Evolutionary conservation across 2,113 vertebrate species (phyloP), one percentile per base, ranked within the genome.

Genomic region (Leucopsar rothschildi): DNA sequence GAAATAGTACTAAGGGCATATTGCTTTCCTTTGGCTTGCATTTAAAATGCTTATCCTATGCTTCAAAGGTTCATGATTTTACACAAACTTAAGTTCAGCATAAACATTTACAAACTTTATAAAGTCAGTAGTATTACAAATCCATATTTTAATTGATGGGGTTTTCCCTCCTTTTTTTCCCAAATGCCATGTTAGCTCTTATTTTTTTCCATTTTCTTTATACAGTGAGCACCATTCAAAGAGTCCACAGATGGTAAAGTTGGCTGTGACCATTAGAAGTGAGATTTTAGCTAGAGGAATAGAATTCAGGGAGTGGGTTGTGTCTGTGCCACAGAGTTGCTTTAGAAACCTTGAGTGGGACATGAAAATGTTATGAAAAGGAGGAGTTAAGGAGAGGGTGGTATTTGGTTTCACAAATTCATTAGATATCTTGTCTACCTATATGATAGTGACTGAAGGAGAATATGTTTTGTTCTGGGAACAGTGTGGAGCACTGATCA

Each of bases 1-100:
- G 92, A 97, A 95, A 94, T 78, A 89, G 56, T 81, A 76, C 47
- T 82, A 55, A 72, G 56, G 17, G 57, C 53, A 90, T 91, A 88
- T 85, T 86, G 50, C 70, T 91, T 95, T 80, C 78, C 56, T 93
- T 86, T 89, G 69, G 56, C 66, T 92, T 87, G 44, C 77, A 40
- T 90, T 91, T 76, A 79, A 88, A 90, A 52, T 90, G 71, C 82
- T 92, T 93, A 81, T 89, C 45, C 40, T 71, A 22, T 90, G 25
- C 25, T 93, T 82, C 92, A 60, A 66, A 80, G 3, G 0, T 33
- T 85, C 17, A 5, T 77, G 79, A 73, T 83, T 95, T 94, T 87
- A 39, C 33, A 91, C 1, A 1, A 73, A 66, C 63, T 35, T 27
- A 63, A 76, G 8, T 80, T 95, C 93, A 72, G 27, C 33, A 63